Conservation (phyloP, 2,888 invertebrate species). For the Cybosia mesomella region DNA sequence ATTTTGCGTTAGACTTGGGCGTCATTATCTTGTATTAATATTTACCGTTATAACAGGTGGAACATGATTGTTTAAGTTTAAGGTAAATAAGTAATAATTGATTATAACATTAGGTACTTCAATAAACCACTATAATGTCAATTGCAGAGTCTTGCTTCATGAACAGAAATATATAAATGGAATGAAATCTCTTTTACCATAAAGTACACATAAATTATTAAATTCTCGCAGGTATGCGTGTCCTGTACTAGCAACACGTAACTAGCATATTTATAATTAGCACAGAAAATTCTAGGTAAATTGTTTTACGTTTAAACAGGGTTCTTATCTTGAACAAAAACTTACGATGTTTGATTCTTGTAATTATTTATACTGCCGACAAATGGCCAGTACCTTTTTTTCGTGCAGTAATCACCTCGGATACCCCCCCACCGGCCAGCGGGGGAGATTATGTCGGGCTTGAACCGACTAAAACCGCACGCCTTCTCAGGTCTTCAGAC, state of each 20-base stretch:
- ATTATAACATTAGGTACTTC: slow-evolving; percentile 2
- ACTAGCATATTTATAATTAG: neutral
- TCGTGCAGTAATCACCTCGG: too few relatives aligned
- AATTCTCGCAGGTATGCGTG: neutral
- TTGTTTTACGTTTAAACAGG: neutral
- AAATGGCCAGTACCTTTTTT: neutral
- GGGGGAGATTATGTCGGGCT: too few relatives aligned
- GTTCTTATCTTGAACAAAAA: slow-evolving; percentile 1
- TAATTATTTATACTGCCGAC: neutral
- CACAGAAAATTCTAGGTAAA: slow-evolving; percentile 1
- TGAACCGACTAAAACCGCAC: too few relatives aligned
- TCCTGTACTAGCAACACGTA: neutral
- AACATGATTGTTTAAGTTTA: slow-evolving; percentile 51
- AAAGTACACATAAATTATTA: too few relatives aligned
- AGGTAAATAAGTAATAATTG: slow-evolving; percentile 26
- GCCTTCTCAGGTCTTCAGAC: too few relatives aligned
- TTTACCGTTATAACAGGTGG: slow-evolving; percentile 73
- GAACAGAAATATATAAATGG: neutral
- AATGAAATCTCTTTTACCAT: too few relatives aligned
- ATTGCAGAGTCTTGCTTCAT: neutral
- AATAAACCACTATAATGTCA: neutral
- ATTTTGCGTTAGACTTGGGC: slow-evolving; percentile 70
- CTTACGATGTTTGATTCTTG: neutral
- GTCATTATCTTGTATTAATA: slow-evolving; percentile 77
- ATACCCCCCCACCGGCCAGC: too few relatives aligned